Evolutionary conservation across 2,797 vertebrate genomes (phyloP).

Genomic region (Chaetophractus vellerosus): DNA sequence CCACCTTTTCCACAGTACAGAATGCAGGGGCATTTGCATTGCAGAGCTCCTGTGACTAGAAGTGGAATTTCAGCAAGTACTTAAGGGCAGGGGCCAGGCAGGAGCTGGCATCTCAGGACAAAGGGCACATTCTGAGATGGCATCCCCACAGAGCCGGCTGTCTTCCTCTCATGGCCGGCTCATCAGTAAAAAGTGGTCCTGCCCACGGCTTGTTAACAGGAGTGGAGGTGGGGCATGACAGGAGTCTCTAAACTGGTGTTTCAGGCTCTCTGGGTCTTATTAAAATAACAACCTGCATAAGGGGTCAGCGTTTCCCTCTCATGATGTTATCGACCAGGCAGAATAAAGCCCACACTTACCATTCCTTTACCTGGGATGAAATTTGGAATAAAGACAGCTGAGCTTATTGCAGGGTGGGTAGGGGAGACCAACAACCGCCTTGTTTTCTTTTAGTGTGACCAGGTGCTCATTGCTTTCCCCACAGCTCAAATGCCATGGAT

Average conservation of each 20-base stretch:
- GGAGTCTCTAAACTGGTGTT: neutral
- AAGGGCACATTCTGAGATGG: neutral
- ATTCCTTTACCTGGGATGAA: neutral
- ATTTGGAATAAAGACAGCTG: neutral
- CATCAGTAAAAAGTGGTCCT: neutral
- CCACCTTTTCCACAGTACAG: neutral
- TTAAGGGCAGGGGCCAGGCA: neutral
- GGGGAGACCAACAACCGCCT: neutral
- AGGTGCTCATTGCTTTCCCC: neutral
- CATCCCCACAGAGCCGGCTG: neutral
- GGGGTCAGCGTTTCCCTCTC: neutral
- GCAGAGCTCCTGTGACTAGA: neutral
- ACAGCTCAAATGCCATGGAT: neutral
- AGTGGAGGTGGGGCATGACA: fast-evolving
- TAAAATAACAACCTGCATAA: neutral
- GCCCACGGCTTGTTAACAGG: neutral
- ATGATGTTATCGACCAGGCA: neutral
- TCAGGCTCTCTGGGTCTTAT: neutral
- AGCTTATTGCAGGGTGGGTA: no score
- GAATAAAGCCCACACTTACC: neutral
- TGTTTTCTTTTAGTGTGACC: neutral
- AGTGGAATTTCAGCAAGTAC: neutral
- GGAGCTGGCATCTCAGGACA: neutral
- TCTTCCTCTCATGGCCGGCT: neutral
- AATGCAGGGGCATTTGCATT: neutral